phyloP scores from a whole-genome alignment of 2,113 vertebrate species.

The Passer domesticus region DNA sequence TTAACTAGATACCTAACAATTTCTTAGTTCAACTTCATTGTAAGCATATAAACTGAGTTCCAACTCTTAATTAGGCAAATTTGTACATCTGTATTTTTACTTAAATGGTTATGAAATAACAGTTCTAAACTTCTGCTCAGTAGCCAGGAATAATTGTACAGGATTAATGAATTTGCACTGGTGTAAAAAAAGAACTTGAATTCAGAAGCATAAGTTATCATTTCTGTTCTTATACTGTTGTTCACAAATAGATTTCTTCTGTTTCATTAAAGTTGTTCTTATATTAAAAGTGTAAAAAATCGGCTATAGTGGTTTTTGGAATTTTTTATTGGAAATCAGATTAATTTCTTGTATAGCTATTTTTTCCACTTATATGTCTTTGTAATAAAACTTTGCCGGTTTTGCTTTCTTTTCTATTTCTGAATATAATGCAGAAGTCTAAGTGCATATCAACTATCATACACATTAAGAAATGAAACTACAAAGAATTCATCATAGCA shows the following conservation, averaged over 20 bases:
- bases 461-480: background rate
- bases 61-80: background rate
- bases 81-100: background rate
- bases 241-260: background rate
- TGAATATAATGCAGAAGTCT: background rate
- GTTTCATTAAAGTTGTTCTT: background rate
- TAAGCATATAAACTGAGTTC: background rate
- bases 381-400: fast-evolving
- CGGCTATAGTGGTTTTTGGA: background rate
- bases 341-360: background rate
- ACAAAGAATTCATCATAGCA: background rate
- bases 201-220: background rate
- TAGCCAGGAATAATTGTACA: background rate
- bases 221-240: background rate
- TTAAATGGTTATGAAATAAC: background rate
- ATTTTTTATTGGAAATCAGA: background rate
- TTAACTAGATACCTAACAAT: background rate
- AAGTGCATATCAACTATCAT: background rate
- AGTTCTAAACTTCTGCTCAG: background rate
- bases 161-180: background rate
- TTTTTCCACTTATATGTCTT: background rate
- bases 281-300: background rate
- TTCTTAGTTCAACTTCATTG: background rate
- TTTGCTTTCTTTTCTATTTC: background rate
- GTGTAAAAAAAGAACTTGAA: background rate